Evolutionary conservation across 1,140 invertebrate genomes (phyloP), one percentile per base, ranked within the genome.

Genomic region (Brachionus sp.): DNA sequence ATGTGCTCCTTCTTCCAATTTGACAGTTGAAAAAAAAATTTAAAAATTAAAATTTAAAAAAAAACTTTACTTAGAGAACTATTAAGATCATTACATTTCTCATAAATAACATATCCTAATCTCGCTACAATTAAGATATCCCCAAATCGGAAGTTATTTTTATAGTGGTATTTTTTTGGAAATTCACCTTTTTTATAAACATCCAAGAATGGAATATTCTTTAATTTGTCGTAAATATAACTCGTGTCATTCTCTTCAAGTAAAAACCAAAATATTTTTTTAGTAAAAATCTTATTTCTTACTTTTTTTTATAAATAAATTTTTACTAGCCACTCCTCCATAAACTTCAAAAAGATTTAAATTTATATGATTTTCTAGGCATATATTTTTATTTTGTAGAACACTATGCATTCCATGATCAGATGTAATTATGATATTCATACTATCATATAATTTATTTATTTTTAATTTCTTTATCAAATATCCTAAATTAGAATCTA

Each of bases 381-480:
- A 90, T 82, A 93, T 91, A 83, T 92, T 89, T 84, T 89, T 86
- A 39, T 90, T 87, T 62, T 3, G 62, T 70, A 6, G 12, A 1
- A 92, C 89, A 33, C 88, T 86, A 1, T 90, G 85, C 92, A 93
- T 93, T 13, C 93, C 93, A 88, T 94, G 93, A 88, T 94, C 93
- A 86, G 92, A 93, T 2, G 93, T 87, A 62, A 94, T 89, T 83
- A 94, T 90, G 0, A 94, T 87, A 87, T 93, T 93, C 0, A 93
- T 88, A 68, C 86, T 86, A 85, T 92, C 88, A 44, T 86, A 86
- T 44, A 93, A 86, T 86, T 87, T 84, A 86, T 87, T 86, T 68
- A 86, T 85, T 29, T 86, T 73, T 29, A 68, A 50, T 33, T 73
- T 82, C n/a, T 53, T 16, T 1, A 77, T 25, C 6, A 84, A 53